Conservation (phyloP, 2,888 invertebrate genomes). For the Eremobia ochroleuca region DNA sequence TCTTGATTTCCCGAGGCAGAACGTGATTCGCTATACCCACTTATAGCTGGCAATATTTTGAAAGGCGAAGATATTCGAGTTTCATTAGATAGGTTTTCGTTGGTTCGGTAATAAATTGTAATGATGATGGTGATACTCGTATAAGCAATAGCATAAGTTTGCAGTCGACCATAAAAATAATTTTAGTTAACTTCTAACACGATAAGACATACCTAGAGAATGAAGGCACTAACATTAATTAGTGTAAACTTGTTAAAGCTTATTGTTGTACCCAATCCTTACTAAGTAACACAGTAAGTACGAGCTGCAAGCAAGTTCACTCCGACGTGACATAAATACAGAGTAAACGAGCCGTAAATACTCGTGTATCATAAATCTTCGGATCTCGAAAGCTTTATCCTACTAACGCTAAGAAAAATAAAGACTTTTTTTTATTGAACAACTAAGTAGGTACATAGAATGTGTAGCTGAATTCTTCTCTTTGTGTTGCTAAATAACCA, state of each 20-base stretch:
- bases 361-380: conserved; percentile 49
- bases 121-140: neutral
- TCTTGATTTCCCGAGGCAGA: neutral
- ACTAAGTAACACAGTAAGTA: conserved; percentile 11
- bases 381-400: conserved; percentile 34
- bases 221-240: conserved; percentile 4
- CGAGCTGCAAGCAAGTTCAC: conserved; percentile 10
- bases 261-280: neutral
- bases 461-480: neutral
- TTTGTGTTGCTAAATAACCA: neutral
- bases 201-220: neutral
- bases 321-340: conserved; percentile 46
- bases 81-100: no score
- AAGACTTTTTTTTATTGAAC: conserved; percentile 13
- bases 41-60: neutral
- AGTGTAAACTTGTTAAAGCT: neutral
- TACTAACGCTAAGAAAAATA: conserved; percentile 16
- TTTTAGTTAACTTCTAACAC: neutral
- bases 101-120: no score
- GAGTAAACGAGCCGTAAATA: conserved; percentile 37
- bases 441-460: neutral
- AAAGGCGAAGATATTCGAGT: neutral
- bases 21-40: no score
- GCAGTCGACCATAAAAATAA: neutral
- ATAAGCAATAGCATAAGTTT: neutral